phyloP scores from a whole-genome alignment of 2,113 vertebrate genomes.

The Gila orcuttii region DNA sequence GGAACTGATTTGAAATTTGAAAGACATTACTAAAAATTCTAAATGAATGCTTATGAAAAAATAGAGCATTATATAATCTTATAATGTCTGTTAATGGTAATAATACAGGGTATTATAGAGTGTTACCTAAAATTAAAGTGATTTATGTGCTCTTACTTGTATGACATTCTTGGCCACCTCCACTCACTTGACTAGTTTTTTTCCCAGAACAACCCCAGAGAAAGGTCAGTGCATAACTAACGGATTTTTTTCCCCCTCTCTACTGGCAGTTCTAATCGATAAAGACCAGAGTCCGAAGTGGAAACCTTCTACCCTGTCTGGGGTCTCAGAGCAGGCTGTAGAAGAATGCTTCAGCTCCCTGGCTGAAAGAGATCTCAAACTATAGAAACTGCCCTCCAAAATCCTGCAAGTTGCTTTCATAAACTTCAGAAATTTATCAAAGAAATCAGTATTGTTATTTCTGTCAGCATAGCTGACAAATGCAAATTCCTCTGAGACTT shows the following conservation, averaged over 20 bases:
- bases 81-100: background rate
- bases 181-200: background rate
- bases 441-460: background rate
- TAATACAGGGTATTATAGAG: background rate
- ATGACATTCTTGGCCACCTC: background rate
- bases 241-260: background rate
- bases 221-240: background rate
- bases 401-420: background rate
- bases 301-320: constrained; percentile 84
- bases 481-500: constrained; percentile 1
- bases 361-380: constrained; percentile 82
- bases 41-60: background rate
- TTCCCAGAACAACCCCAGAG: background rate
- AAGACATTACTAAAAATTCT: background rate
- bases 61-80: background rate
- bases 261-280: constrained; percentile 85
- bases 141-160: background rate
- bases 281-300: constrained; percentile 89
- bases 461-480: constrained; percentile 8
- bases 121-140: background rate
- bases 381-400: constrained; percentile 66
- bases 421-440: background rate
- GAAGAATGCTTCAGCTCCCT: constrained; percentile 84
- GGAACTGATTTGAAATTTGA: background rate
- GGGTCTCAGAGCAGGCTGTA: constrained; percentile 82